Base-by-base conservation (phyloP, 2,888 invertebrate species). In the Melieria crassipennis region DNA sequence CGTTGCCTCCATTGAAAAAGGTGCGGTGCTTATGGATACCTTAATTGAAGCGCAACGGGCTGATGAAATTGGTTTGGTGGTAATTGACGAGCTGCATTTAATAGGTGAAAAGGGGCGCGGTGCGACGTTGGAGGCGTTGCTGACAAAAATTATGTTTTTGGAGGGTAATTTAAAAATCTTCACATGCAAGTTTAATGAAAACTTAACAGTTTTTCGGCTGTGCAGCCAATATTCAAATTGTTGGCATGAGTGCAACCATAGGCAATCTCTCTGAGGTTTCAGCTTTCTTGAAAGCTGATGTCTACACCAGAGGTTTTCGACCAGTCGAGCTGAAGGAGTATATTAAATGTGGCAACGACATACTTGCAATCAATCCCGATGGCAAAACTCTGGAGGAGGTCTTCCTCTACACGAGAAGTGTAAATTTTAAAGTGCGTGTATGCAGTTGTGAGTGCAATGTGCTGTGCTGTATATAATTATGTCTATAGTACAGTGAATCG, bases 161-260 rank as follows among this genome's bases (percentile, higher is more conserved):
- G 89, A 91, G 83, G 89, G 94, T 94, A 88, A 87, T 56, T 50
- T n/a, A 11, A 63, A 47, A 48, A 4, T 3, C 13, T 16, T 4
- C 3, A 55, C 30, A 47, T n/a, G 9, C 16, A 55, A 10, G 30
- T 45, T 55, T 5, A 13, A 9, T 50, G 13, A 9, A n/a, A 45
- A 30, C 30, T 30, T 30, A 30, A 30, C 30, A 30, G 13, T 47
- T n/a, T 7, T 47, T 16, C 16, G 4, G 56, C 4, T 42, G 45
- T 72, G n/a, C 58, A 91, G 91, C 88, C 58, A 87, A 87, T 70
- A 92, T 95, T 73, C 97, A 97, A 84, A 92, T 99, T 71, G 91
- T 99, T 16, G 98, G 97, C 42, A 98, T 99, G 97, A 97, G 97
- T 86, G 99, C 99, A 0, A 99, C 99, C 0, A 93, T 99, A 78